Evolutionary conservation across 1,140 invertebrate species (phyloP), one percentile per base, ranked within the genome.

Genomic region (Parasteatoda tepidariorum): DNA sequence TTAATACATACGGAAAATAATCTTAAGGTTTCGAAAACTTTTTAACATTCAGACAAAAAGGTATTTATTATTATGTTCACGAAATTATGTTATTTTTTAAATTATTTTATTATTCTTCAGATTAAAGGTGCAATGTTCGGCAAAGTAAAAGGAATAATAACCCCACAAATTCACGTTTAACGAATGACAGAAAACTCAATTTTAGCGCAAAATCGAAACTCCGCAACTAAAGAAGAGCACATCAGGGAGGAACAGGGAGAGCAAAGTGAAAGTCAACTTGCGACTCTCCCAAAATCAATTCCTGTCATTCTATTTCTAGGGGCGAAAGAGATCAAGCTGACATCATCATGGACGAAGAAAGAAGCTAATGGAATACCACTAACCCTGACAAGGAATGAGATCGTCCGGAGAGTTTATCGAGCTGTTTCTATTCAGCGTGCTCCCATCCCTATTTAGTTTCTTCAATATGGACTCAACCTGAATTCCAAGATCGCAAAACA

Each of bases 361-460:
- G 18, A 18, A 48, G 38, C 38, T 48, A 48, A 13, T 48, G 9
- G 38, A 48, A 48, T 0, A 13, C 9, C 15, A 9, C 15, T 57
- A 26, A 30, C 73, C 73, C 28, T 28, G 3, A 7, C 34, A 3
- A 18, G 38, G 33, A 78, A 78, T 78, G 57, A 38, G 28, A 55
- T 54, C 61, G 61, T 28, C 74, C 74, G 73, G 26, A 54, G 61
- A 78, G 59, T 78, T 78, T 78, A 78, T 78, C 74, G 74, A 78
- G 74, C 74, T 48, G 74, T 78, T 22, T 30, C 74, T n/a, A 18
- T 33, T 18, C 15, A 31, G 15, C 33, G 66, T 5, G 31, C 74
- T 30, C 26, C n/a, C 74, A 31, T 66, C 61, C 74, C 74, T 33
- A 28, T 59, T 24, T 59, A 59, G 2, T 18, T 3, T 24, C 33